Percentiles rank a stretch among this genome's conserved stretches.
phyloP scores from a whole-genome alignment of 2,113 vertebrate genomes.

The Hirundichthys speculiger region DNA sequence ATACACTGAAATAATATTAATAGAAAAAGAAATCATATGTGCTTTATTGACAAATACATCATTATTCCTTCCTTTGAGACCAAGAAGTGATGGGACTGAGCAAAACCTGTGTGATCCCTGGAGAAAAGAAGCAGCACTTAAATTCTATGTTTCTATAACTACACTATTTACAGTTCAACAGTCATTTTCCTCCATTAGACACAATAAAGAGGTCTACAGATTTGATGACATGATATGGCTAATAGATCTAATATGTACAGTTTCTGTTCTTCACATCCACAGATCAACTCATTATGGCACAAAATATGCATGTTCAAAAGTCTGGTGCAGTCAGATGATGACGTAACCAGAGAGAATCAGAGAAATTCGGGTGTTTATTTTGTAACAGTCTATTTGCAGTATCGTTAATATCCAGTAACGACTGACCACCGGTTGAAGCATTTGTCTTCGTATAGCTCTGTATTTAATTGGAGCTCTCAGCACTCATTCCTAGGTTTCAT shows the following conservation, averaged over 20 bases:
- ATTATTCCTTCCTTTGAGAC: slow-evolving; percentile 60
- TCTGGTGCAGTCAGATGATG: slow-evolving; percentile 1
- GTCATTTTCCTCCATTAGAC: slow-evolving; percentile 79
- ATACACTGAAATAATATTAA: slow-evolving; percentile 75
- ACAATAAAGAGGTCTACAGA: slow-evolving; percentile 78
- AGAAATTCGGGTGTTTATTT: slow-evolving; percentile 26
- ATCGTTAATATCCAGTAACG: background rate
- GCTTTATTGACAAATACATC: slow-evolving; percentile 72
- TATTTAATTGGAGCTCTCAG: slow-evolving; percentile 36
- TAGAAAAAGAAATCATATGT: slow-evolving; percentile 71
- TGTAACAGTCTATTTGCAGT: slow-evolving; percentile 38
- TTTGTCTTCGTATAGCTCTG: slow-evolving; percentile 42
- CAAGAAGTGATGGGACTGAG: slow-evolving; percentile 73
- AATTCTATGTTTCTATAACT: slow-evolving; percentile 67
- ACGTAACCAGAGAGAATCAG: slow-evolving; percentile 1
- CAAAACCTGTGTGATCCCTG: slow-evolving; percentile 63
- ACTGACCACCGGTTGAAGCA: slow-evolving; percentile 14
- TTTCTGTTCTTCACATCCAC: slow-evolving; percentile 61
- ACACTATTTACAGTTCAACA: slow-evolving; percentile 80
- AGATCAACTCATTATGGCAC: slow-evolving; percentile 37
- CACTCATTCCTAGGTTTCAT: slow-evolving; percentile 72
- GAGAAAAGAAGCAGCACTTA: slow-evolving; percentile 62
- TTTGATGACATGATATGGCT: slow-evolving; percentile 76
- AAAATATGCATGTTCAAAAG: slow-evolving; percentile 22
- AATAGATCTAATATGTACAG: slow-evolving; percentile 74